These are phyloP conservation scores for Stegodyphus dumicola DNA, from an alignment of 1,140 invertebrate genomes.

Conservation along the genomic window DNA sequence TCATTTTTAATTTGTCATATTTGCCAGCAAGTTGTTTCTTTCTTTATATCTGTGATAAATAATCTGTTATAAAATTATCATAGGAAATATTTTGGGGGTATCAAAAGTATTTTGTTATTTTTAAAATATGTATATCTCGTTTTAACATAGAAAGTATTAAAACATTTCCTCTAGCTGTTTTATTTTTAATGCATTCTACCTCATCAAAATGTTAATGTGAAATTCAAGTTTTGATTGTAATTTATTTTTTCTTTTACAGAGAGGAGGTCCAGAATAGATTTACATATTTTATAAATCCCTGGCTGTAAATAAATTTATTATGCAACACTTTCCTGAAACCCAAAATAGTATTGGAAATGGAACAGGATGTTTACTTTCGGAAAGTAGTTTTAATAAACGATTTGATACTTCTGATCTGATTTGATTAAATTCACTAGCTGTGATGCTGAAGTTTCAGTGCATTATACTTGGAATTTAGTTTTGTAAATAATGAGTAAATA, in stretches of 20 bases:
- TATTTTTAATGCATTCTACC: background rate
- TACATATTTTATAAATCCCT: background rate
- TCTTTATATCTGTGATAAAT: too few relatives aligned
- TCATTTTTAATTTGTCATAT: too few relatives aligned
- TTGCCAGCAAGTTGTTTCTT: too few relatives aligned
- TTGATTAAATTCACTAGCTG: constrained; percentile 9
- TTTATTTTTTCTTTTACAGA: constrained; percentile 34
- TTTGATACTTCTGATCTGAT: constrained; percentile 12
- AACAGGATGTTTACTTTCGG: constrained; percentile 3
- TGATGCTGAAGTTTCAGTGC: background rate
- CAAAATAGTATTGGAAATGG: background rate
- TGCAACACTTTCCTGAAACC: constrained; percentile 15
- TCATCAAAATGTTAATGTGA: background rate
- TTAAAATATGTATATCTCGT: too few relatives aligned
- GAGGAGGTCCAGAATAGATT: constrained; percentile 45
- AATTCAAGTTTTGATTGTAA: background rate
- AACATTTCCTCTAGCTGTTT: too few relatives aligned
- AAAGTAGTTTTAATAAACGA: constrained; percentile 24
- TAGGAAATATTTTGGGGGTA: too few relatives aligned
- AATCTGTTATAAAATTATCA: too few relatives aligned
- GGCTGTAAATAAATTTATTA: constrained; percentile 27
- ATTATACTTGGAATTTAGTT: constrained; percentile 32
- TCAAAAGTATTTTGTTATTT: too few relatives aligned
- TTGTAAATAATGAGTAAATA: constrained; percentile 46
- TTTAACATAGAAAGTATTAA: too few relatives aligned